Base-by-base conservation (phyloP, 2,888 invertebrate species). In the Temnothorax ravouxi region DNA sequence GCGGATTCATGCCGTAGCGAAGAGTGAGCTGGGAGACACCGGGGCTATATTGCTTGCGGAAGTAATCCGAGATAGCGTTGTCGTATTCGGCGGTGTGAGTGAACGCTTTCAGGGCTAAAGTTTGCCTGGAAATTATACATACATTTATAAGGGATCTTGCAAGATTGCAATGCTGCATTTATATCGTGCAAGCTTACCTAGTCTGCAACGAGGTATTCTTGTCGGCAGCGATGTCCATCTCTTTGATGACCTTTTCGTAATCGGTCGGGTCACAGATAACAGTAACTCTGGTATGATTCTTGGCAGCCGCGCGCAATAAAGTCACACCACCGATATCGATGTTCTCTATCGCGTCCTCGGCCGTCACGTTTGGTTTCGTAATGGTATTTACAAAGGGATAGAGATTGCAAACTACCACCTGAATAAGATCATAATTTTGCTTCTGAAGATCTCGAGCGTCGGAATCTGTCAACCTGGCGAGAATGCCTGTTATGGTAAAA, bases 321-420 rank as follows among this genome's bases (percentile, higher is more conserved):
- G 99, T 99, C 0, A 99, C 99, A 29, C 99, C 99, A 89, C 99
- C 99, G 88, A 99, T 99, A 94, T 99, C 99, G 88, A 99, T 98
- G 93, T 99, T 98, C 95, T 99, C 99, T 0, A 99, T 97, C 0
- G 99, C 99, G 94, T 99, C 98, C 4, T 97, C 96, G 18, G 98
- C 95, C 0, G 97, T 97, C 0, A 98, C 98, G 89, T 97, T 96
- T 0, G 97, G 96, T 87, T 98, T 97, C 0, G 97, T 96, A 0
- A 99, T 96, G 0, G 99, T 99, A 92, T 98, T 96, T 3, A 97
- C 97, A 95, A 99, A 99, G 0, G 99, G 99, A 95, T 99, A 99
- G 79, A 99, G 96, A 95, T 99, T 99, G 95, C 99, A 99, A 0
- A 98, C 99, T 0, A 99, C 99, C 29, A 99, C 95, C 93, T 97